Evolutionary conservation across 53 echinoderm and acorn worm genomes (phyloP).

Genomic region (Astropecten irregularis): DNA sequence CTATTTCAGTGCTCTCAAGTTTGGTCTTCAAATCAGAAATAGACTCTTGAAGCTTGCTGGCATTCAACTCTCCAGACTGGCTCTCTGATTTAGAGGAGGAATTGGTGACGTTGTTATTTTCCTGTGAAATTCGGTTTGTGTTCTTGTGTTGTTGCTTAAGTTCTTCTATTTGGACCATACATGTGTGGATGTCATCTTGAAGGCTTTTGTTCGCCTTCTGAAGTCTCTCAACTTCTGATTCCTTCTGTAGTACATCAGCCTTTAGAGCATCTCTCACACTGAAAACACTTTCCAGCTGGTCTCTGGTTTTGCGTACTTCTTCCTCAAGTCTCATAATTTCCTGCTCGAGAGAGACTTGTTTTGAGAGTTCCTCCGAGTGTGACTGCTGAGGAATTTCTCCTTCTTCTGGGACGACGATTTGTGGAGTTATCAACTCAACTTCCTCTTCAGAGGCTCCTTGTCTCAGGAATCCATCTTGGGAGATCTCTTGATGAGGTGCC

Average conservation of each 20-base stretch:
- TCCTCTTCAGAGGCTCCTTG: background rate
- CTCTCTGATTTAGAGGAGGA: slow-evolving; percentile 1
- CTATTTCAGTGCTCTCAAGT: slow-evolving; percentile 46
- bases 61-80: background rate
- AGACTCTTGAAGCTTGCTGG: slow-evolving; percentile 49
- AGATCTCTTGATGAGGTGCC: slow-evolving; percentile 36
- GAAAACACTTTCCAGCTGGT: slow-evolving; percentile 18
- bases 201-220: slow-evolving; percentile 26
- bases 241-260: slow-evolving; percentile 5
- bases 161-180: slow-evolving; percentile 22
- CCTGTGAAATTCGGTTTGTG: background rate
- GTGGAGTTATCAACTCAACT: background rate
- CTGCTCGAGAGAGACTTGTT: slow-evolving; percentile 15
- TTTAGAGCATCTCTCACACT: slow-evolving; percentile 33
- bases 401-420: slow-evolving; percentile 6
- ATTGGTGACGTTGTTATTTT: slow-evolving; percentile 1
- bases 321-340: slow-evolving; percentile 21
- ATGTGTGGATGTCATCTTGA: slow-evolving; percentile 32
- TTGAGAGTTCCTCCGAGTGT: background rate
- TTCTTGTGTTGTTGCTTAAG: slow-evolving; percentile 32
- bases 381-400: background rate
- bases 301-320: slow-evolving; percentile 6
- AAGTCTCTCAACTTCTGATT: slow-evolving; percentile 34
- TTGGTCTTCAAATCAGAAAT: slow-evolving; percentile 54
- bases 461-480: slow-evolving; percentile 26